Base-by-base conservation (phyloP, 2,888 invertebrate genomes). In the Caenorhabditis panamensis region DNA sequence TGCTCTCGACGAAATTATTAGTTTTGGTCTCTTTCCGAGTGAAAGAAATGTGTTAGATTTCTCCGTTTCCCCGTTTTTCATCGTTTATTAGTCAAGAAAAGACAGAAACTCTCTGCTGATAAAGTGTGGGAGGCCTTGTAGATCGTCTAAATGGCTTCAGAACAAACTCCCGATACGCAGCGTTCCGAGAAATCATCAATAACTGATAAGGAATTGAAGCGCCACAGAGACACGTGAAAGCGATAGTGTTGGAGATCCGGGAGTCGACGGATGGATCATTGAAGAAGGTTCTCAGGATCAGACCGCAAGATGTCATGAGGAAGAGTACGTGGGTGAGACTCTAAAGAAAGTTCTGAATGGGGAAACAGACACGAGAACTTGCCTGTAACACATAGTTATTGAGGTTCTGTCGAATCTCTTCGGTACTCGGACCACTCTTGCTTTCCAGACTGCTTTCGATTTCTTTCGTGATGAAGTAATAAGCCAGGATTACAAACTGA, bases 131-230 rank as follows among this genome's bases (percentile, higher is more conserved):
- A n/a, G n/a, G n/a, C n/a, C n/a, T n/a, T n/a, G n/a, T n/a, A n/a
- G n/a, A n/a, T n/a, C n/a, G n/a, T n/a, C n/a, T n/a, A n/a, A n/a
- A n/a, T n/a, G n/a, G 4, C 47, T 47, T 47, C 8, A 47, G 47
- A 3, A 47, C 47, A 47, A 47, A 47, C 3, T n/a, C n/a, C 18
- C 47, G n/a, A 11, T 47, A 47, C 18, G 18, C 47, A 47, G 47
- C 18, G 20, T 47, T 47, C 47, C 47, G 47, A 18, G 47, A 47
- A 18, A 47, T 47, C 47, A 47, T 47, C 47, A 47, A 18, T n/a
- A 47, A 18, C 20, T 47, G 47, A 47, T 18, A 47, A 9, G 47
- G 47, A 18, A 47, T 47, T 9, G 47, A 47, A 9, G 47, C 47
- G 3, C 47, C 47, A 18, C 47, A 47, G 18, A 47, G 20, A 20